Evolutionary conservation across 2,797 vertebrate genomes (phyloP).

Genomic region (Enteromius paludinosus): DNA sequence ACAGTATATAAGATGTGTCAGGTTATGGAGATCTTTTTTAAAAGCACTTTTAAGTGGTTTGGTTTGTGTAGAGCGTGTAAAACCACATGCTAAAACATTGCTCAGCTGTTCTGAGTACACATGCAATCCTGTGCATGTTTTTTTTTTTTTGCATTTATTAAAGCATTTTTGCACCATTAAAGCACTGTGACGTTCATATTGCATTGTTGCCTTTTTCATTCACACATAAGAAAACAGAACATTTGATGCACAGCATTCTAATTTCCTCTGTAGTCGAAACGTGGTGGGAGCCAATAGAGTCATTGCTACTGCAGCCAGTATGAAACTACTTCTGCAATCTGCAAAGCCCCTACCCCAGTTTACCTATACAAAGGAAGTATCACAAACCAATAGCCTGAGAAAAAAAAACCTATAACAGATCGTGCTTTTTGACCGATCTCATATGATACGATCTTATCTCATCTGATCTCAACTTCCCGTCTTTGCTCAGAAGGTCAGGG

Average conservation of each 20-base stretch:
- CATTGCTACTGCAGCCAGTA: constrained; percentile 39
- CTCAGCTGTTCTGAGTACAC: background rate
- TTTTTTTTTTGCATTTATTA: background rate
- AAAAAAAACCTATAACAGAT: constrained; percentile 10
- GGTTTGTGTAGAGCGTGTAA: background rate
- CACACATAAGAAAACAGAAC: background rate
- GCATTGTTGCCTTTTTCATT: background rate
- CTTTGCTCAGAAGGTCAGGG: background rate
- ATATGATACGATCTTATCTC: constrained; percentile 27
- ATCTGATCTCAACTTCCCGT: constrained; percentile 14
- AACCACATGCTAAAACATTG: constrained; percentile 23
- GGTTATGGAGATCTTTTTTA: background rate
- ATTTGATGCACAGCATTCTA: background rate
- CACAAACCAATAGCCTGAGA: constrained; percentile 42
- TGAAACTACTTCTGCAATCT: constrained; percentile 44
- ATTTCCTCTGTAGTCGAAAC: constrained; percentile 15
- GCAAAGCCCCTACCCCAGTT: constrained; percentile 48
- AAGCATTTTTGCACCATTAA: background rate
- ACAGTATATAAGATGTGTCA: background rate
- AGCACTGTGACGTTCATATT: background rate
- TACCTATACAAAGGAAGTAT: constrained; percentile 44
- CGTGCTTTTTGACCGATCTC: background rate
- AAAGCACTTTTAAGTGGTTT: constrained; percentile 16
- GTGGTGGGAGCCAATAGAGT: constrained; percentile 46
- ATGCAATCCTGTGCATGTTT: background rate